Conservation (phyloP, 2,113 vertebrate genomes). For the Paradisaea rubra region DNA sequence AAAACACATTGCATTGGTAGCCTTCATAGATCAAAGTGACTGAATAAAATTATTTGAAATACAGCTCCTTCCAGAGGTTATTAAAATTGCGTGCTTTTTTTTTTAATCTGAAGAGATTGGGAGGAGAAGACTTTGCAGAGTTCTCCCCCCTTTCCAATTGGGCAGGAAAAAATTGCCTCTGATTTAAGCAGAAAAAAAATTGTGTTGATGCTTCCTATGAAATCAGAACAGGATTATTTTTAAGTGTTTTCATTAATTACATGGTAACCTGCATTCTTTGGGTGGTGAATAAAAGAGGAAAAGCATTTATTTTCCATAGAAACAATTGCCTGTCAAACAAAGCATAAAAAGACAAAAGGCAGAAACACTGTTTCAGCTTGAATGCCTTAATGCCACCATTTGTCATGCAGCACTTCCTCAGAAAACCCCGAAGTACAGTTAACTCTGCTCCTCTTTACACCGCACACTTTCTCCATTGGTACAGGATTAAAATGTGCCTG, state of each 20-base stretch:
- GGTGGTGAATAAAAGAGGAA: neutral
- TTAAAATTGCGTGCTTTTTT: neutral
- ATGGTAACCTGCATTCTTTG: neutral
- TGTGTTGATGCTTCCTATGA: neutral
- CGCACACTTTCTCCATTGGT: neutral
- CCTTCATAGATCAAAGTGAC: neutral
- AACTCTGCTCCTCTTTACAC: constrained; percentile 18
- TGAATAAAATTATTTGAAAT: neutral
- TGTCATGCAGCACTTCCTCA: constrained; percentile 41
- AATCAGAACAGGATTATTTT: neutral
- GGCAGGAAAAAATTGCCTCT: neutral
- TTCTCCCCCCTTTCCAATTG: neutral
- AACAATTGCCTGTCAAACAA: constrained; percentile 52
- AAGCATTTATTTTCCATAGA: constrained; percentile 9
- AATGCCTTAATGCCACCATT: constrained; percentile 56
- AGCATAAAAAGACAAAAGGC: constrained; percentile 58
- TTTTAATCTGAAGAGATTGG: neutral
- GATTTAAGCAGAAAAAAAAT: neutral
- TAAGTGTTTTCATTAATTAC: constrained; percentile 6
- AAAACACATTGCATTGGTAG: neutral
- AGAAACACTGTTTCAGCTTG: constrained; percentile 45
- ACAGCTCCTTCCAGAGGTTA: neutral
- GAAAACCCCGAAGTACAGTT: constrained; percentile 32
- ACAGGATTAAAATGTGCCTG: constrained; percentile 54
- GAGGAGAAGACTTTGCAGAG: neutral